Evolutionary conservation across 1,140 invertebrate species (phyloP).

Genomic region (Microplitis mediator): DNA sequence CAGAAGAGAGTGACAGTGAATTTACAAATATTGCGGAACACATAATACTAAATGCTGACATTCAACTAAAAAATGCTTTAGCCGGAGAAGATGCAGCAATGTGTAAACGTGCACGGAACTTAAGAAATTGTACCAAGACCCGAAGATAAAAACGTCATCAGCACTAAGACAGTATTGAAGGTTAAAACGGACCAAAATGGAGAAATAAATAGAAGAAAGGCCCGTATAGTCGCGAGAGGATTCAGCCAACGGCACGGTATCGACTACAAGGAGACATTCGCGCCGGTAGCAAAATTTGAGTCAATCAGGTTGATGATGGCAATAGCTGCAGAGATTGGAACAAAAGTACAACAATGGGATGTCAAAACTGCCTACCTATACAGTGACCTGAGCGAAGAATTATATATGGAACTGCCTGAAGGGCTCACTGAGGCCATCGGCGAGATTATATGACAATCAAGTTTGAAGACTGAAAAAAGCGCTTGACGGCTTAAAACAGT

Average conservation of each 20-base stretch:
- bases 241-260: constrained; percentile 25
- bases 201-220: constrained; percentile 26
- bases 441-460: constrained; percentile 17
- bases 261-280: constrained; percentile 42
- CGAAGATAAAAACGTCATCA: constrained; percentile 35
- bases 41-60: not conserved
- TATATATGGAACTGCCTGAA: too few species aligned
- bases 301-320: constrained; percentile 5
- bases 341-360: not conserved
- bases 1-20: not conserved
- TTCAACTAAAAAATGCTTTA: not conserved
- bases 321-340: not conserved
- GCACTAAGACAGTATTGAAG: constrained; percentile 46
- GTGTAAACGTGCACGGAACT: constrained; percentile 20
- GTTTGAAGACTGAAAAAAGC: constrained; percentile 41
- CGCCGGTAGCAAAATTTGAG: not conserved
- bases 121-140: constrained; percentile 43
- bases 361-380: too few species aligned
- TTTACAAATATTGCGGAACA: not conserved
- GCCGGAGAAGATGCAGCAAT: not conserved
- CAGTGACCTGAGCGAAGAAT: too few species aligned
- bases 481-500: constrained; percentile 48
- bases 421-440: not conserved
- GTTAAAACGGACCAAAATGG: constrained; percentile 36
- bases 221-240: constrained; percentile 27